Conservation (phyloP, 2,888 invertebrate genomes). For the Drosophila austrosaltans region DNA sequence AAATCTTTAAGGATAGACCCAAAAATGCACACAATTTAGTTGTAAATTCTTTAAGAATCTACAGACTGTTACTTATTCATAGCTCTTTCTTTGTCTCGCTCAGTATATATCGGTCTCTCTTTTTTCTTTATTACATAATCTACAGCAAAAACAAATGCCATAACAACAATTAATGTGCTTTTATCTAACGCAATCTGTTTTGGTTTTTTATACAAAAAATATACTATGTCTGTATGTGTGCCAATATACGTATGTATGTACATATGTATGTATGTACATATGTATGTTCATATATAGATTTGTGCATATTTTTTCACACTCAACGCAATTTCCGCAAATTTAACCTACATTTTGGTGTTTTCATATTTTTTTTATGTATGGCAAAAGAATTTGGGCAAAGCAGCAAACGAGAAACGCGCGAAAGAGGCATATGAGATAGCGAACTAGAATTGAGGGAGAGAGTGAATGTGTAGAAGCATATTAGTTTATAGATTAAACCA, state of each 20-base stretch:
- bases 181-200: constrained; percentile 49
- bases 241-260: constrained; percentile 33
- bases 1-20: no score
- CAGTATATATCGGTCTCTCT: background rate
- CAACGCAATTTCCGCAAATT: constrained; percentile 74
- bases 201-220: constrained; percentile 41
- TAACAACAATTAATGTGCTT: constrained; percentile 50
- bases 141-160: constrained; percentile 16
- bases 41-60: background rate
- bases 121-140: constrained; percentile 7
- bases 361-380: constrained; percentile 41
- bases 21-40: background rate
- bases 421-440: background rate
- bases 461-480: background rate
- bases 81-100: background rate
- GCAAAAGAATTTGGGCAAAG: constrained; percentile 38
- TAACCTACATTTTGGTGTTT: constrained; percentile 71
- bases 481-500: constrained; percentile 2
- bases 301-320: constrained; percentile 51
- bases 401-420: background rate
- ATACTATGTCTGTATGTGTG: constrained; percentile 37
- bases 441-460: background rate
- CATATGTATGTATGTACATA: background rate
- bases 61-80: constrained; percentile 14
- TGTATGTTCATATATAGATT: background rate